Conservation (phyloP, 1,140 invertebrate genomes). For the Rhopalosiphum padi region DNA sequence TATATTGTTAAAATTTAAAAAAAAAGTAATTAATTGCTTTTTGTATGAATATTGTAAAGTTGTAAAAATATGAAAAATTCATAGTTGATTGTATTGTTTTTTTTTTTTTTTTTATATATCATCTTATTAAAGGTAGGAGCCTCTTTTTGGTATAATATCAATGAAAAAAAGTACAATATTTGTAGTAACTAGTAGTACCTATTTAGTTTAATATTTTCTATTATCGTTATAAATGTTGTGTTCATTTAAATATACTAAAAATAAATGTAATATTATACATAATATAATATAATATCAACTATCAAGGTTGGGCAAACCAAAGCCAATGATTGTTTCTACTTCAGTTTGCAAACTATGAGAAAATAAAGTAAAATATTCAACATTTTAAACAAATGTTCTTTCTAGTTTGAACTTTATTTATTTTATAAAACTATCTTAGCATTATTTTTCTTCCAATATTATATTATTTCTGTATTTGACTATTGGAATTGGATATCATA, state of each 20-base stretch:
- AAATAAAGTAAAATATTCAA: not conserved
- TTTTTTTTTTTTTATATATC: not conserved
- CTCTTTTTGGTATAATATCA: not conserved
- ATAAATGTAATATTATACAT: not conserved
- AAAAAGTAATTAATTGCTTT: not conserved
- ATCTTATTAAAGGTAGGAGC: not conserved
- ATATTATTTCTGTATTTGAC: too few relatives aligned
- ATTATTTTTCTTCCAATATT: too few relatives aligned
- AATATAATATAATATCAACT: not conserved
- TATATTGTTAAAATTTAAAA: slow-evolving; percentile 15
- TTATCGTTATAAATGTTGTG: not conserved
- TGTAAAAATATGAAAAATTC: slow-evolving; percentile 4
- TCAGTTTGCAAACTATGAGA: not conserved
- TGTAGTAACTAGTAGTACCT: not conserved
- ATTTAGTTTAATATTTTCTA: not conserved
- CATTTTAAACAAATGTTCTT: too few relatives aligned
- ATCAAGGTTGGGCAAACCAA: not conserved
- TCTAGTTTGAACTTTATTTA: too few relatives aligned
- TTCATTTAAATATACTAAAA: not conserved
- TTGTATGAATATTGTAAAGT: slow-evolving; percentile 6
- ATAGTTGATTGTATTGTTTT: not conserved
- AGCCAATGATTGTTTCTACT: not conserved
- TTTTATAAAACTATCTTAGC: too few relatives aligned
- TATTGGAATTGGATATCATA: too few relatives aligned
- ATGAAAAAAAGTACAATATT: not conserved